Evolutionary conservation across 2,888 invertebrate genomes (phyloP).

Genomic region (Platycheirus albimanus): DNA sequence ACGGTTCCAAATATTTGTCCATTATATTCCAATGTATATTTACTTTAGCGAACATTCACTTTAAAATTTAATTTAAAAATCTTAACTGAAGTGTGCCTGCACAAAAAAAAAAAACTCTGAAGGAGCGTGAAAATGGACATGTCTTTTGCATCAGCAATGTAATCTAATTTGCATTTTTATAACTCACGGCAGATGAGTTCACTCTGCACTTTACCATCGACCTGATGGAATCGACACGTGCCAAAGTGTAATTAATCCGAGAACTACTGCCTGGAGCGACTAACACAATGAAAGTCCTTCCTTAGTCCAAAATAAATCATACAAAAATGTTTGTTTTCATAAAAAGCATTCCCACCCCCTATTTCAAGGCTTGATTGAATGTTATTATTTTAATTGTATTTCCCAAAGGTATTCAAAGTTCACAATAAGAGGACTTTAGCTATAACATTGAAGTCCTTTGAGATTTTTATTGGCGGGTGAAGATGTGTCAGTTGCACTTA

Average conservation of each 20-base stretch:
- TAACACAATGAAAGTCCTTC: constrained; percentile 6
- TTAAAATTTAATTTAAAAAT: constrained; percentile 29
- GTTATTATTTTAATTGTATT: constrained; percentile 62
- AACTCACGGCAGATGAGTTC: constrained; percentile 15
- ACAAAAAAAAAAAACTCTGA: constrained; percentile 11
- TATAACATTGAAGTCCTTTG: constrained; percentile 35
- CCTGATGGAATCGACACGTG: constrained; percentile 70
- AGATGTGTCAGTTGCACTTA: constrained; percentile 68
- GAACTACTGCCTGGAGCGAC: constrained; percentile 30
- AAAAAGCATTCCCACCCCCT: constrained; percentile 47
- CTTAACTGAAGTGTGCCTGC: constrained; percentile 29
- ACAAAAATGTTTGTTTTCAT: constrained; percentile 65
- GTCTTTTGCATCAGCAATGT: constrained; percentile 57
- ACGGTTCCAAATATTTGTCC: too few relatives aligned
- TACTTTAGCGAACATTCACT: constrained; percentile 52
- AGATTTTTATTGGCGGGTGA: constrained; percentile 15
- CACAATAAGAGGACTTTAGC: constrained; percentile 30
- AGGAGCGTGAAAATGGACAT: constrained; percentile 67
- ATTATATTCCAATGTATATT: constrained; percentile 37
- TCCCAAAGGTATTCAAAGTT: constrained; percentile 58
- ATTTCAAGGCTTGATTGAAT: constrained; percentile 37
- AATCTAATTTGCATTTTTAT: constrained; percentile 58
- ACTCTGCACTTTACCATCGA: constrained; percentile 49
- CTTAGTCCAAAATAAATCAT: constrained; percentile 32
- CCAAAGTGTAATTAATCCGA: constrained; percentile 64